Evolutionary conservation across 2,113 vertebrate genomes (phyloP), one percentile per base, ranked within the genome.

Genomic region (Gila orcuttii): DNA sequence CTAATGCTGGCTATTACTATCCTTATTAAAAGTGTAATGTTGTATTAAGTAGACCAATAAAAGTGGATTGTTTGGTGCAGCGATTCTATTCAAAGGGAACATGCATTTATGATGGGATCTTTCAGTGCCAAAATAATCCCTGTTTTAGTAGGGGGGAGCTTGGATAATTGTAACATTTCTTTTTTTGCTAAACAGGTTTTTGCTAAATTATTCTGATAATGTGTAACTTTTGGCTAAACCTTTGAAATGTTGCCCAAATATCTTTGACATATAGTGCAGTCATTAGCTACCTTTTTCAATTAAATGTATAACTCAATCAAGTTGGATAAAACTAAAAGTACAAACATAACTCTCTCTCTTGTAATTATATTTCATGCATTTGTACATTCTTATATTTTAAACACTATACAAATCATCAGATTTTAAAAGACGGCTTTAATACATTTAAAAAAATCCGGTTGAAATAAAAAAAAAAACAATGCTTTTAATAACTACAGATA

Each of bases 1-100:
- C 89, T 91, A 93, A 93, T 91, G 90, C 89, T 52, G 71, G 87
- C 91, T 92, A 92, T 93, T 94, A 93, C 94, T 93, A 94, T 93
- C 92, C 89, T 91, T 90, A 91, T 94, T 94, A 93, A 93, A 93
- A 75, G 73, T 90, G 86, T 89, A 89, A 93, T 91, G 90, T 94
- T 47, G 79, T 91, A 92, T 91, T 75, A 90, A 91, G 90, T 87
- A 86, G 89, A 91, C 91, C 89, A 89, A 90, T 91, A 86, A 93
- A 93, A 92, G 90, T 92, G 90, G 89, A 91, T 92, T 89, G 93
- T 95, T 93, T 94, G 90, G 57, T 92, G 91, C 80, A 83, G 90
- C 76, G 23, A 17, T 93, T 91, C 86, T 91, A 88, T 94, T 92
- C 89, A 90, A 93, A 92, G 92, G 91, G 86, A 91, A 90, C 91